Conservation (phyloP, 2,888 invertebrate species). For the Caenorhabditis zanzibari region DNA sequence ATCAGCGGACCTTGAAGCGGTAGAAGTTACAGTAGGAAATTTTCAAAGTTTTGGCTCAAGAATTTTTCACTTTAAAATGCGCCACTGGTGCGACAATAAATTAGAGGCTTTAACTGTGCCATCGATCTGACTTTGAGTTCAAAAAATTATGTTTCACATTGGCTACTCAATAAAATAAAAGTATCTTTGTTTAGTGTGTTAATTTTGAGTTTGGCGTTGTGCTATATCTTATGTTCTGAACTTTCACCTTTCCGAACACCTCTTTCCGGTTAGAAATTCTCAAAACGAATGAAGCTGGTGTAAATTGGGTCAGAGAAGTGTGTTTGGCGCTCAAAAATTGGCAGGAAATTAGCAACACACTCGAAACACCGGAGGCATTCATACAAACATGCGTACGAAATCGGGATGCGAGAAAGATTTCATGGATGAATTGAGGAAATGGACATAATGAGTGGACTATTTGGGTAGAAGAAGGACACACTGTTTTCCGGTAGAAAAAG, state of each 20-base stretch:
- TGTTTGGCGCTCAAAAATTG: slow-evolving; percentile 21
- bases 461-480: background rate
- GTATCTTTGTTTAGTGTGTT: no score
- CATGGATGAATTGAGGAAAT: slow-evolving; percentile 46
- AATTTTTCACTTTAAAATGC: no score
- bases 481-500: slow-evolving; percentile 10
- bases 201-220: no score
- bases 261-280: slow-evolving; percentile 26
- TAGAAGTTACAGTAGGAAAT: no score
- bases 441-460: slow-evolving; percentile 16
- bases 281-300: slow-evolving; percentile 12
- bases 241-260: background rate
- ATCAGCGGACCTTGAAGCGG: no score
- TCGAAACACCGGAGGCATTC: slow-evolving; percentile 16
- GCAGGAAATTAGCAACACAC: slow-evolving; percentile 39
- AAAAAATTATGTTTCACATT: no score
- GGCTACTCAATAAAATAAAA: no score
- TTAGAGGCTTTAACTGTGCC: no score
- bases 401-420: slow-evolving; percentile 24
- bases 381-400: background rate
- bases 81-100: no score
- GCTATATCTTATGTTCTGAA: slow-evolving; percentile 27
- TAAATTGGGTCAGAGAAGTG: slow-evolving; percentile 26
- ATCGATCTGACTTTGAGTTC: no score
- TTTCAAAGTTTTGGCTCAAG: no score